Evolutionary conservation across 2,888 invertebrate species (phyloP), one percentile per base, ranked within the genome.

Genomic region (Sabatieria punctata): DNA sequence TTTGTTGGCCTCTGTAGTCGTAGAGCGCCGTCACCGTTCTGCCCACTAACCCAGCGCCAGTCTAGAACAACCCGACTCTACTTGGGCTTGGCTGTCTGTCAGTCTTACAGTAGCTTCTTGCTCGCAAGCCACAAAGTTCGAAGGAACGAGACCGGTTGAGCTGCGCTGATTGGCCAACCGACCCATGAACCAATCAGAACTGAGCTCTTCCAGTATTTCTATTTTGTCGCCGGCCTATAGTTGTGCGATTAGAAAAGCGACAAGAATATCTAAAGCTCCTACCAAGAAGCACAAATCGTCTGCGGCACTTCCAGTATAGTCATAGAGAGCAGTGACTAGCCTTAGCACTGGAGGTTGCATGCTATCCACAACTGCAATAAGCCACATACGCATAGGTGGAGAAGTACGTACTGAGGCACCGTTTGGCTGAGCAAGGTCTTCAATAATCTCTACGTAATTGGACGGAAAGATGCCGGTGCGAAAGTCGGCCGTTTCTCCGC

Each of bases 401-500:
- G 38, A 38, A 21, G 19, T 38, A 21, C 8, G 15, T n/a, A n/a
- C n/a, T n/a, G n/a, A n/a, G n/a, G n/a, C n/a, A n/a, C n/a, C n/a
- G n/a, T n/a, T n/a, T 6, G 24, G 19, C n/a, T 36, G 6, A 11
- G 43, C 48, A 22, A 49, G 18, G 37, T 42, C 48, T 18, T 41
- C 36, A 4, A 49, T 36, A 2, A 49, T 49, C 23, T 46, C 25
- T 4, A 49, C 47, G 41, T 22, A 49, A n/a, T 11, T 35, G 13
- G 15, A 2, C 13, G 49, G 49, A 24, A 49, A 41, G 2, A 49
- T 40, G 8, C 49, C 49, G 4, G 18, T 15, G 15, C 35, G 47
- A 15, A 47, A 47, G 25, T 48, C 25, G 18, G 24, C 22, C 15
- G 11, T 18, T 26, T 42, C 42, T 2, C 49, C 49, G 4, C 42